phyloP scores from a whole-genome alignment of 2,888 invertebrate species.

The Tiphia femorata region DNA sequence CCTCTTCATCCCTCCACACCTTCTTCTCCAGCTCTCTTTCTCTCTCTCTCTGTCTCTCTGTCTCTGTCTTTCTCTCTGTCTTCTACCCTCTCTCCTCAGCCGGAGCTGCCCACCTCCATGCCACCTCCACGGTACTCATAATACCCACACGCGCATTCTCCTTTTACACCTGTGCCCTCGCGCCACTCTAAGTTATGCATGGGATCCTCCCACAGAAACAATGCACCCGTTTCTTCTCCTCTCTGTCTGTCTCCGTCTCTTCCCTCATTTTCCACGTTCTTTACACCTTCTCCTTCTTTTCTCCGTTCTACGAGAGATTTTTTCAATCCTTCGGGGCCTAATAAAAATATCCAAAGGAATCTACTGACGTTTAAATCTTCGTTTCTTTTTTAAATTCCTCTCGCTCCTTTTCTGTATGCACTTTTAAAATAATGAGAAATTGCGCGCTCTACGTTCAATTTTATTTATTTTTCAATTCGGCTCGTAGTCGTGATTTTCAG shows the following conservation, averaged over 20 bases:
- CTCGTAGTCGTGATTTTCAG: too few species aligned
- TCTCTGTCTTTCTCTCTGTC: conserved; percentile 18
- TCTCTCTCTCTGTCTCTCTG: conserved; percentile 17
- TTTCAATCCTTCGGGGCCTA: too few species aligned
- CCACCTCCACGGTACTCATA: conserved; percentile 40
- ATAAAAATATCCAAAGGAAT: too few species aligned
- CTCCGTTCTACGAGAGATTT: too few species aligned
- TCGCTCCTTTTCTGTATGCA: too few species aligned
- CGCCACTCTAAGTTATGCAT: conserved; percentile 63
- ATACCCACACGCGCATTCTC: conserved; percentile 55
- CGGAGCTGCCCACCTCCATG: conserved; percentile 17
- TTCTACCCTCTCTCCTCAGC: conserved; percentile 12
- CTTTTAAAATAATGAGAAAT: too few species aligned
- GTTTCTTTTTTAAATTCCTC: too few species aligned
- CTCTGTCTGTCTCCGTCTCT: conserved; percentile 23
- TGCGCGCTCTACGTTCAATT: too few species aligned
- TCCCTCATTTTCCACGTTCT: conserved; percentile 2
- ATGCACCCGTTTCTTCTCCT: conserved; percentile 50
- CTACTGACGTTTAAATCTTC: too few species aligned
- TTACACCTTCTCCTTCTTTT: conserved; percentile 4
- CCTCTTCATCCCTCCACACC: conserved; percentile 29
- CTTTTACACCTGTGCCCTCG: conserved; percentile 62
- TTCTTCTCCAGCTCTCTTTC: not conserved
- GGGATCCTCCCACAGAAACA: conserved; percentile 68
- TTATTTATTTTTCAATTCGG: too few species aligned